Evolutionary conservation across 2,113 vertebrate species (phyloP).

Genomic region (Cyprinodon variegatus): DNA sequence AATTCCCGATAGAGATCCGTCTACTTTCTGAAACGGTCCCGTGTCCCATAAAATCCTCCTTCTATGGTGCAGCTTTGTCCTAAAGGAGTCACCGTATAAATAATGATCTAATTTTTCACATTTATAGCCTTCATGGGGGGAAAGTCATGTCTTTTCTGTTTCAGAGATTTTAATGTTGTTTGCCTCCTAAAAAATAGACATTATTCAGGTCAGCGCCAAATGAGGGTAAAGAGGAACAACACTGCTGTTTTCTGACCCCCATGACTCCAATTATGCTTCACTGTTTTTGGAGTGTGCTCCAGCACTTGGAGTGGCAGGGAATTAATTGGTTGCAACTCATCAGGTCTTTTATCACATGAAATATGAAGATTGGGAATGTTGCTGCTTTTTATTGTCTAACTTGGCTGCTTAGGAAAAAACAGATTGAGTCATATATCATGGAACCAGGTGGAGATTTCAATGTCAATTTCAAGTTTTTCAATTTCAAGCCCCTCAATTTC

Average conservation of each 20-base stretch:
- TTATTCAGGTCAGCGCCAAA: not conserved
- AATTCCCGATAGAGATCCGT: no score
- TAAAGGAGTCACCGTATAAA: not conserved
- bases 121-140: not conserved
- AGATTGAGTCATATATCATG: not conserved
- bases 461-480: no score
- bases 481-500: not conserved
- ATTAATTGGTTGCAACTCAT: not conserved
- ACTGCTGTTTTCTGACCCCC: not conserved
- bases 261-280: not conserved
- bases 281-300: not conserved
- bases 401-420: not conserved
- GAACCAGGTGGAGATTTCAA: no score
- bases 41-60: not conserved
- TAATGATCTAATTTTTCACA: not conserved
- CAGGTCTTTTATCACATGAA: not conserved
- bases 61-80: not conserved
- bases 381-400: not conserved
- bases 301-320: not conserved
- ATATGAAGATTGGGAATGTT: not conserved
- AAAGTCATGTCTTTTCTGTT: not conserved
- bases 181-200: not conserved
- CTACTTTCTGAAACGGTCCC: no score
- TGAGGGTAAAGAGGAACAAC: not conserved
- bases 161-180: not conserved